phyloP scores from a whole-genome alignment of 2,797 vertebrate species.

The Coendou prehensilis region DNA sequence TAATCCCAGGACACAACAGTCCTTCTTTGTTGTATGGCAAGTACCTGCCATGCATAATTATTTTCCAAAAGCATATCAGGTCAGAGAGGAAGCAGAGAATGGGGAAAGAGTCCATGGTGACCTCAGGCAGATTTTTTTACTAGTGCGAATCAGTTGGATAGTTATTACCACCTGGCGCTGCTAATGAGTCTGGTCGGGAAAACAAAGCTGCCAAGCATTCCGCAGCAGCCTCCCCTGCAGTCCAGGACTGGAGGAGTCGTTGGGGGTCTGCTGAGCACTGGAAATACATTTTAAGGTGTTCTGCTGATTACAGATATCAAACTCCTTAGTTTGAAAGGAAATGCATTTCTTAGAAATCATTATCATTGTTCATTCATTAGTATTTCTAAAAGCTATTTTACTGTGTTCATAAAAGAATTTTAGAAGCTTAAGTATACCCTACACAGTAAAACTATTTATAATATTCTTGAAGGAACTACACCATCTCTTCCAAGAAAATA shows the following conservation, averaged over 20 bases:
- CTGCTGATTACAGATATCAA: slow-evolving; percentile 55
- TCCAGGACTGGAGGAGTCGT: slow-evolving; percentile 25
- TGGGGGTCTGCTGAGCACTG: slow-evolving; percentile 63
- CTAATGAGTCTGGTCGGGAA: slow-evolving; percentile 81
- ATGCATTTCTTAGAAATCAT: slow-evolving; percentile 4
- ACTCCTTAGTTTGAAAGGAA: slow-evolving; percentile 54
- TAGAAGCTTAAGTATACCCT: slow-evolving; percentile 33
- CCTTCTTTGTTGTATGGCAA: slow-evolving; percentile 72
- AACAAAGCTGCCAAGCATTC: slow-evolving; percentile 76
- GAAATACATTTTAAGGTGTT: slow-evolving; percentile 68
- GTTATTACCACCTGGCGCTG: slow-evolving; percentile 83
- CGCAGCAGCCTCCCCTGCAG: slow-evolving; percentile 48
- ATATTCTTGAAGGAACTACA: slow-evolving; percentile 31
- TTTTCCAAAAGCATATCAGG: slow-evolving; percentile 75
- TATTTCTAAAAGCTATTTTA: slow-evolving; percentile 23
- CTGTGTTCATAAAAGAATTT: slow-evolving; percentile 51
- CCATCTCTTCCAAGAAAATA: slow-evolving; percentile 55
- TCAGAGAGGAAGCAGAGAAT: slow-evolving; percentile 67
- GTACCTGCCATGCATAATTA: slow-evolving; percentile 80
- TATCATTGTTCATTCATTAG: slow-evolving; percentile 41
- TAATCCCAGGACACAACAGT: slow-evolving; percentile 68
- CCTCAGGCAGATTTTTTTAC: slow-evolving; percentile 74
- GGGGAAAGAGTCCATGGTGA: slow-evolving; percentile 75
- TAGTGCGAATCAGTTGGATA: slow-evolving; percentile 79
- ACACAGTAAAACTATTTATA: slow-evolving; percentile 51